These are phyloP conservation scores for Tortrix viridana DNA, from an alignment of 2,888 invertebrate genomes.

Conservation along the genomic window DNA sequence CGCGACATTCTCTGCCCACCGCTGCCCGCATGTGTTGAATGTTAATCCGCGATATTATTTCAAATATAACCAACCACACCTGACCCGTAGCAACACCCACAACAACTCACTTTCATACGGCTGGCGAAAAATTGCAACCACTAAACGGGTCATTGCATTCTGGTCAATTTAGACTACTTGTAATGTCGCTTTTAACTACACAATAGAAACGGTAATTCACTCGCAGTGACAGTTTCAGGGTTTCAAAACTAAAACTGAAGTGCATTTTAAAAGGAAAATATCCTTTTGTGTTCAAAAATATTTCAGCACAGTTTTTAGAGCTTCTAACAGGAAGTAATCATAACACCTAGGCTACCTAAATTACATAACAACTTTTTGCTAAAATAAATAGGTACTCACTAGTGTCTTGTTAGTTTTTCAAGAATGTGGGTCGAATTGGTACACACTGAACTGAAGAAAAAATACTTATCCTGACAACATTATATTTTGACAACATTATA, in stretches of 20 bases:
- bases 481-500: too few relatives aligned
- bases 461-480: too few relatives aligned
- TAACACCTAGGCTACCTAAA: constrained; percentile 17
- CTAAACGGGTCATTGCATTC: constrained; percentile 23
- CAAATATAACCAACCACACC: constrained; percentile 51
- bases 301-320: constrained; percentile 5
- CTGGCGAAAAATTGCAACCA: constrained; percentile 16
- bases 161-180: constrained; percentile 24
- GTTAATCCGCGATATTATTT: constrained; percentile 63
- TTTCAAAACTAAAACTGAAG: constrained; percentile 21
- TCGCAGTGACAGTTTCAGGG: constrained; percentile 13
- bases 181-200: constrained; percentile 23
- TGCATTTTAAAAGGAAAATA: constrained; percentile 19
- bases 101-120: constrained; percentile 29
- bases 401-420: too few relatives aligned
- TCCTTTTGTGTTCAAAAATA: constrained; percentile 9
- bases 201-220: constrained; percentile 23
- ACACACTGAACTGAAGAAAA: too few relatives aligned
- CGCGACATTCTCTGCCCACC: constrained; percentile 70
- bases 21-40: constrained; percentile 69
- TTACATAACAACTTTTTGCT: constrained; percentile 27
- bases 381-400: constrained; percentile 18
- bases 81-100: constrained; percentile 48
- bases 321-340: constrained; percentile 7
- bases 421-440: too few relatives aligned